phyloP scores from a whole-genome alignment of 1,140 invertebrate genomes.

The Wiebesia pumilae region DNA sequence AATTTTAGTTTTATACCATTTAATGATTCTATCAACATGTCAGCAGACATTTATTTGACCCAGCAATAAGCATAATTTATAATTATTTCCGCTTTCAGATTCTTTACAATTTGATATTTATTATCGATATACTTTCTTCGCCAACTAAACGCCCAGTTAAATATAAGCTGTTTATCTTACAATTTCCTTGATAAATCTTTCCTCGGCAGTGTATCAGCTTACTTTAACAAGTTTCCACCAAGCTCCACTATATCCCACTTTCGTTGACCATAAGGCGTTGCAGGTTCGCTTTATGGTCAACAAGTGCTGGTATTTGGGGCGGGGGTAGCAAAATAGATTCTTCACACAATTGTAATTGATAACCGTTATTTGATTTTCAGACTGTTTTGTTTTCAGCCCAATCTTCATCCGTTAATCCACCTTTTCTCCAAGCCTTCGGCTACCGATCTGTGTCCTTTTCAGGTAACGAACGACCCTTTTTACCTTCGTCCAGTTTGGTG shows the following conservation, averaged over 20 bases:
- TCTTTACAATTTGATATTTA: slow-evolving; percentile 6
- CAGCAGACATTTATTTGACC: neutral
- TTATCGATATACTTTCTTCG: neutral
- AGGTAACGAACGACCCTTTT: neutral
- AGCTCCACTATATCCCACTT: no score
- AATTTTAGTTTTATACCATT: slow-evolving; percentile 19
- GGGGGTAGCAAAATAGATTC: neutral
- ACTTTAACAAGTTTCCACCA: no score
- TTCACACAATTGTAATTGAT: slow-evolving; percentile 15
- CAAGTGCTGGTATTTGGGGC: neutral
- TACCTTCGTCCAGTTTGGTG: neutral
- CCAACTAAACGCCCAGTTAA: neutral
- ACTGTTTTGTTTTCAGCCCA: neutral
- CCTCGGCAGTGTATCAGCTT: neutral
- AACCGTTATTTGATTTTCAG: slow-evolving; percentile 13
- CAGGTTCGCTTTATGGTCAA: neutral
- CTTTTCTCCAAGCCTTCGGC: neutral
- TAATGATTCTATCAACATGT: slow-evolving; percentile 20
- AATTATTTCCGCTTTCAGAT: neutral
- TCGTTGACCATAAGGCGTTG: neutral
- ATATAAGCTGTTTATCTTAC: neutral
- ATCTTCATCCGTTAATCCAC: neutral
- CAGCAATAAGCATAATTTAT: neutral
- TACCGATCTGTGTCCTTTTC: neutral
- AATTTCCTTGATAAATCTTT: slow-evolving; percentile 3